Percentiles rank a stretch among this genome's conserved stretches.
phyloP scores from a whole-genome alignment of 1,140 invertebrate genomes.

The Periplaneta americana region DNA sequence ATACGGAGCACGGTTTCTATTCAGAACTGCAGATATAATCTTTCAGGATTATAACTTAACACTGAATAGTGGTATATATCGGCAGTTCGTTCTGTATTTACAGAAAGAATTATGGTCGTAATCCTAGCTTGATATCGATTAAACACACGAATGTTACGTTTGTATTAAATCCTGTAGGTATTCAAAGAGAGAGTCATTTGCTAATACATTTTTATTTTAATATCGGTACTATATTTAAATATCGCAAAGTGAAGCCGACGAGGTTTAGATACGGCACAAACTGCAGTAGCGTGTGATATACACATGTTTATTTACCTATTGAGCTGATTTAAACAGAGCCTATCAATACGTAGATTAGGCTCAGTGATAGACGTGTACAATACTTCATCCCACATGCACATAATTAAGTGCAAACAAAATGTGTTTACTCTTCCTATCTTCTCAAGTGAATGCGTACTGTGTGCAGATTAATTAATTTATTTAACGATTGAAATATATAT shows the following conservation, averaged over 20 bases:
- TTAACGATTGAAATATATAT: no score
- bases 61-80: neutral
- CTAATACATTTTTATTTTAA: neutral
- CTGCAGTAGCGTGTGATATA: no score
- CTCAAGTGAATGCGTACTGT: neutral
- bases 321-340: no score
- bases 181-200: neutral
- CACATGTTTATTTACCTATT: no score
- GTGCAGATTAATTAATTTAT: no score
- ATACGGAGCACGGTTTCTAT: neutral
- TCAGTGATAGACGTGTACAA: no score
- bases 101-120: neutral
- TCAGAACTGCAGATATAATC: neutral
- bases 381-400: no score
- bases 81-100: neutral
- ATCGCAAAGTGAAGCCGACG: neutral
- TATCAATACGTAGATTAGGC: neutral
- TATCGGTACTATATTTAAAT: no score
- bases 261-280: neutral
- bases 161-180: neutral
- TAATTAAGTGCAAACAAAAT: neutral
- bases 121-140: neutral
- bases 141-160: neutral
- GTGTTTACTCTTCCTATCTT: neutral
- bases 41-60: neutral